Evolutionary conservation across 2,113 vertebrate genomes (phyloP).

Genomic region (Haemorhous mexicanus): DNA sequence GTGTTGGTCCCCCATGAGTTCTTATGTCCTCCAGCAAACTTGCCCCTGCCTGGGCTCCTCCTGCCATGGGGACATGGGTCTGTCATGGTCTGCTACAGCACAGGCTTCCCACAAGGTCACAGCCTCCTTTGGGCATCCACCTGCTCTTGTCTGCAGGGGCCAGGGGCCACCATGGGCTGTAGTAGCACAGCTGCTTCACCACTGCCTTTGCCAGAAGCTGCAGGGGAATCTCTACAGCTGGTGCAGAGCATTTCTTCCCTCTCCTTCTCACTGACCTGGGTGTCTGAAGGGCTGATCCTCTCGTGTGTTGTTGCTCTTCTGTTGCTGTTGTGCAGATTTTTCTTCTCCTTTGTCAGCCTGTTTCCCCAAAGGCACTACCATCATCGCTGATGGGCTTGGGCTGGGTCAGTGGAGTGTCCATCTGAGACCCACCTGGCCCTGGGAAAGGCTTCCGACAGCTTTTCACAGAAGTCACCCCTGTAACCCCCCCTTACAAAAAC

Average conservation of each 20-base stretch:
- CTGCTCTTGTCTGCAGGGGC: neutral
- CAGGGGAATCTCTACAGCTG: neutral
- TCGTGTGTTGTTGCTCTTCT: neutral
- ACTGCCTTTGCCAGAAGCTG: neutral
- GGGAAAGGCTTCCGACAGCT: neutral
- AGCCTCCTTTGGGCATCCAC: neutral
- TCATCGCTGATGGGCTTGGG: accelerated
- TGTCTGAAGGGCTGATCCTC: neutral
- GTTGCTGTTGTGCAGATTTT: neutral
- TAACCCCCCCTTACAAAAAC: neutral
- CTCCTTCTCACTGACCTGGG: neutral
- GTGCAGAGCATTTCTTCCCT: neutral
- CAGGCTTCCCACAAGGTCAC: neutral
- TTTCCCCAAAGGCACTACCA: accelerated
- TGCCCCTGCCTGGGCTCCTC: neutral
- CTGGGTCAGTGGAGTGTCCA: accelerated
- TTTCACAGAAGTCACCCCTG: neutral
- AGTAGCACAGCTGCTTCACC: neutral
- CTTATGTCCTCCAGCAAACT: neutral
- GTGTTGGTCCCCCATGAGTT: accelerated
- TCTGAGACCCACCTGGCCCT: accelerated
- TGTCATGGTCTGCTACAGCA: neutral
- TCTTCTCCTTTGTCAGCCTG: neutral
- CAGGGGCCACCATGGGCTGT: accelerated
- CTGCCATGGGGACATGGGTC: accelerated